phyloP scores from a whole-genome alignment of 2,797 vertebrate species.

The Ficedula albicollis region DNA sequence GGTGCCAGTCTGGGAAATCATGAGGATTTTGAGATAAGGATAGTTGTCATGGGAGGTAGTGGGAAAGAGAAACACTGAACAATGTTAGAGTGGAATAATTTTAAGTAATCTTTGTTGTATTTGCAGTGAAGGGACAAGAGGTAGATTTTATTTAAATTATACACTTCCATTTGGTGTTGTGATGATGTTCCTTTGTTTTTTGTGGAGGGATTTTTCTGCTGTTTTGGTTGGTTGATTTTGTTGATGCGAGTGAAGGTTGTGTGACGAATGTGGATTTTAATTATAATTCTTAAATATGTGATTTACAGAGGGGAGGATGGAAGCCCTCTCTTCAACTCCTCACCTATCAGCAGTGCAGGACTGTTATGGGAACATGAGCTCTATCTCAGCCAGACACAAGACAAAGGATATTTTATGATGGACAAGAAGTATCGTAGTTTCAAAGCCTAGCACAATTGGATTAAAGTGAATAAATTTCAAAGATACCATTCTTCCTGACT shows the following conservation, averaged over 20 bases:
- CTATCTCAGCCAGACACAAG: background rate
- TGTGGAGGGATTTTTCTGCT: background rate
- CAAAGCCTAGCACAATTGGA: background rate
- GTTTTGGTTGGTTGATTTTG: background rate
- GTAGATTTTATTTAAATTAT: background rate
- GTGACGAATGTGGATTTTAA: background rate
- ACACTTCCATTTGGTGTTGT: background rate
- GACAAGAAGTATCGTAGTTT: background rate
- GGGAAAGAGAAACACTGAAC: background rate
- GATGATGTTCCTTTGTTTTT: background rate
- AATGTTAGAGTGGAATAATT: background rate
- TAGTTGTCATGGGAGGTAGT: rapidly evolving
- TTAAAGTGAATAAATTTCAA: background rate
- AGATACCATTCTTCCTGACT: background rate
- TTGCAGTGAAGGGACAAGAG: background rate
- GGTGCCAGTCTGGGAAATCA: background rate
- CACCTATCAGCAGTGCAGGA: too few relatives aligned
- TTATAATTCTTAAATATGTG: background rate
- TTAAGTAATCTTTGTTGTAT: background rate
- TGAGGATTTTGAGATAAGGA: background rate
- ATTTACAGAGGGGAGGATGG: background rate
- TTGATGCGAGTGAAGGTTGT: background rate
- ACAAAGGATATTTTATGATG: background rate
- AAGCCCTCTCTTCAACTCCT: background rate
- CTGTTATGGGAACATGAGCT: background rate